A percentile compares a stretch with the other conserved stretches of the same genome.
These are phyloP conservation scores for Yponomeuta malinellus DNA, from an alignment of 2,888 invertebrate genomes.

Conservation along the genomic window DNA sequence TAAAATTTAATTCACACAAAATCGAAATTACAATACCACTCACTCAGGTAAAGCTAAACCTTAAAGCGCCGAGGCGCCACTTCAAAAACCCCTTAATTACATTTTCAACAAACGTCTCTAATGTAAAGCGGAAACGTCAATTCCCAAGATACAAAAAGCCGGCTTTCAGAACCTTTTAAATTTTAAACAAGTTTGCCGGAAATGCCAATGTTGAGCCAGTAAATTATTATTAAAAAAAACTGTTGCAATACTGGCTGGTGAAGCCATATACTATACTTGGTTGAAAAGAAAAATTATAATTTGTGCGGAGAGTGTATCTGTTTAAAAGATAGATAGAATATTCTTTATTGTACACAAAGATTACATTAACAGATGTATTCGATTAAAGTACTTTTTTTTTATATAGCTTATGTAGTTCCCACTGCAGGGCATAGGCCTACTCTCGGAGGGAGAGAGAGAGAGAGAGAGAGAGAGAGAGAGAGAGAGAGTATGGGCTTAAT, in stretches of 20 bases:
- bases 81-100: slow-evolving; percentile 36
- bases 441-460: no score
- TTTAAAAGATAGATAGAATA: no score
- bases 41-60: background rate
- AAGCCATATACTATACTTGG: background rate
- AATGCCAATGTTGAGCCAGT: background rate
- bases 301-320: no score
- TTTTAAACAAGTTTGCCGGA: slow-evolving; percentile 54
- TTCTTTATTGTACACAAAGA: no score
- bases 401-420: no score
- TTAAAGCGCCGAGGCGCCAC: background rate
- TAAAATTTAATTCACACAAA: background rate
- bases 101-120: slow-evolving; percentile 57
- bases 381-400: no score
- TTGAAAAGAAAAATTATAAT: background rate
- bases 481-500: no score
- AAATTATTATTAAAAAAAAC: slow-evolving; percentile 2
- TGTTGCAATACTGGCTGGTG: background rate
- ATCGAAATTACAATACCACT: background rate
- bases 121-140: slow-evolving; percentile 62
- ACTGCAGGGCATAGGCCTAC: no score
- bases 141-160: slow-evolving; percentile 63
- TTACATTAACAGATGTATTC: no score
- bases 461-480: no score
- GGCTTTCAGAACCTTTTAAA: slow-evolving; percentile 60